Evolutionary conservation across 2,888 invertebrate genomes (phyloP), one percentile per base, ranked within the genome.

Genomic region (Colletes collaris): DNA sequence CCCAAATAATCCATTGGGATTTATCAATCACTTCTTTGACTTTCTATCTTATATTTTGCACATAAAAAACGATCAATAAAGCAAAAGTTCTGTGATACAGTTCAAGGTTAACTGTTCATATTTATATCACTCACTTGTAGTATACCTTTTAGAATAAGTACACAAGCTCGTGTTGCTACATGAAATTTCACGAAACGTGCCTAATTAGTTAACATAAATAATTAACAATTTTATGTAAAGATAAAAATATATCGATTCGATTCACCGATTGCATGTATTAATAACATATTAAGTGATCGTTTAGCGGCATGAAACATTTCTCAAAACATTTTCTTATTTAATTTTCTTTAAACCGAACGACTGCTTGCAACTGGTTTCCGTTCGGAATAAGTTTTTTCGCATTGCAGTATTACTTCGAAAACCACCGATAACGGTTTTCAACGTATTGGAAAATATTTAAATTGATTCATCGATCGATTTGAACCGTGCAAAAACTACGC

Each of bases 21-120:
- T 13, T 19, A 11, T 40, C 27, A 53, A 58, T 46, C 27, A 40
- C 10, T 40, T 63, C 5, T 16, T 27, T 50, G 10, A 27, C 2
- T 3, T 8, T 10, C 19, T 10, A 8, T 13, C 35, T 19, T 10
- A 69, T 35, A 65, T 53, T 65, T 65, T 56, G 16, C 19, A 8
- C 13, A 49, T 46, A 65, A 60, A 27, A 69, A 16, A 58, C 37
- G 69, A 78, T 69, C 64, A 55, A 78, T 77, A 77, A 64, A 46
- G 37, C 49, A 76, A 68, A 77, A 76, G 58, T 64, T 69, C n/a
- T n/a, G 8, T 13, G 59, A 16, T n/a, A 63, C 46, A 55, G 69
- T 78, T 77, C 59, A 69, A 77, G 60, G 60, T 56, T 50, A 50
- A 49, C n/a, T 58, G 50, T 68, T 49, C 52, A 16, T 59, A 49